Base-by-base conservation (phyloP, 2,888 invertebrate genomes). In the Mesochorus sp. region DNA sequence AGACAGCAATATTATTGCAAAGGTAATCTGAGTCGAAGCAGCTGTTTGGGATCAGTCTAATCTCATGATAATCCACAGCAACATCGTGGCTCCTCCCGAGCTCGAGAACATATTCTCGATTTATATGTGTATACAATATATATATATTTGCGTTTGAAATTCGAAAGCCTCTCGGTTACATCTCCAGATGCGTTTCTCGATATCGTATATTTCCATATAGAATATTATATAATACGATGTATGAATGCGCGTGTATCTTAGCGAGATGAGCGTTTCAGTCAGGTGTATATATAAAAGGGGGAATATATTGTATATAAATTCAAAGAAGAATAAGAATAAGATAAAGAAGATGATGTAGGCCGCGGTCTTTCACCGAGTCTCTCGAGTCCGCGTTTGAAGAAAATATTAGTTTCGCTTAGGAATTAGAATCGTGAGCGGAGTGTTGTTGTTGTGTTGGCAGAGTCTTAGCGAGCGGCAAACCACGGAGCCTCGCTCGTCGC, bases 401-500 rank as follows among this genome's bases (percentile, higher is more conserved):
- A 34, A 70, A 73, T 34, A 74, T 57, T 74, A 70, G 78, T 39
- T 70, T 74, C 79, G 82, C 81, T 81, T 90, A 90, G 89, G 85
- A 89, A 88, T 89, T 89, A 90, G 89, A 89, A 85, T 88, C 89
- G 90, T 90, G 90, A 90, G 89, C 86, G 89, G 87, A 86, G 83
- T 88, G 82, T 88, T 89, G 88, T 89, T 89, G 87, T 90, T 90
- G 89, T 91, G 90, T 90, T 90, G 90, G 90, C 90, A 90, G 90
- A 90, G 88, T 87, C 88, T 85, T 89, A 87, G 95, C 94, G 93
- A 95, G 95, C 93, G 95, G 96, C 89, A 89, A 90, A 88, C 90
- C 88, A 88, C 95, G 95, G 94, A 96, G 96, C 93, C 94, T 96
- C 94, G 96, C 96, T 92, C 95, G 96, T 91, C 95, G 96, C 92